Evolutionary conservation across 2,888 invertebrate genomes (phyloP), one percentile per base, ranked within the genome.

Genomic region (Caenorhabditis sp.): DNA sequence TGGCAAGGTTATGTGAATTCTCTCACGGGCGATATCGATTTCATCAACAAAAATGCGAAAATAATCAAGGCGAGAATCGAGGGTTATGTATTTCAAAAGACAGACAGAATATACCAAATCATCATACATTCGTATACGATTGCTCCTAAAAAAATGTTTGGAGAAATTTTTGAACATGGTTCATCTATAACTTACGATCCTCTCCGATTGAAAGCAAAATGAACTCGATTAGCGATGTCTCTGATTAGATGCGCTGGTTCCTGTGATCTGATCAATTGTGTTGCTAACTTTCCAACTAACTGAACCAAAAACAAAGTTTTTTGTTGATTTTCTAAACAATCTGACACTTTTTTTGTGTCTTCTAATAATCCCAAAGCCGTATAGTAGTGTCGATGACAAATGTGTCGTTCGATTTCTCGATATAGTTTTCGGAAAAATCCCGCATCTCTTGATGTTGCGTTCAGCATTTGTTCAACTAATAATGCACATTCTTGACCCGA

Each of bases 1-100:
- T 0, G 84, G 84, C 1, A 84, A 58, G 27, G 80, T 73, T 1
- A 84, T 58, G 55, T 84, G 84, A 27, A 69, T 62, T 24, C 84
- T 70, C 19, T 77, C 75, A 10, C 84, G 64, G 50, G 62, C 66
- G 12, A 58, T 58, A 62, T 84, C 84, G 8, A 84, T 72, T 23
- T 76, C 67, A 63, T 84, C 83, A 17, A 78, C 58, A 31, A 83
- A 80, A 12, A 51, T 63, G 14, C 65, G 51, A 23, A 84, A 77
- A 54, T 78, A 76, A 31, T 79, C 75, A 4, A 82, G 65, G 17
- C 79, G 60, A 24, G 78, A 60, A 14, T 80, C 78, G 0, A 70
- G 27, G 6, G 65, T 58, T 63, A 82, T 79, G 14, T 76, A 65
- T 60, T 76, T 75, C n/a, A 72, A 70, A 54, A 69, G 77, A 36